phyloP scores from a whole-genome alignment of 2,888 invertebrate species.

The Agrochola lychnidis region DNA sequence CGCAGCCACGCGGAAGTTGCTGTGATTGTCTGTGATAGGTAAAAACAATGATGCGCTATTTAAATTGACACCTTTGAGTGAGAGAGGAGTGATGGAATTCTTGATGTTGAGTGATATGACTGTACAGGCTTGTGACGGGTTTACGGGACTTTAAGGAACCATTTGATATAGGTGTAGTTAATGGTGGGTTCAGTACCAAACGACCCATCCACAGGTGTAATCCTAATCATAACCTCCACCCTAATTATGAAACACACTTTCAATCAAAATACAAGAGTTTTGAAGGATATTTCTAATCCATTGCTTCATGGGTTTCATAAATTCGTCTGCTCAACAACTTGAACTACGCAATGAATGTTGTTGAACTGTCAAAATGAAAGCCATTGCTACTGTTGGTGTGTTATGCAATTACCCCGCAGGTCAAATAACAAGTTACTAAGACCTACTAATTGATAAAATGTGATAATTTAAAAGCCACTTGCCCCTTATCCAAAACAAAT shows the following conservation, averaged over 20 bases:
- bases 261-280: no score
- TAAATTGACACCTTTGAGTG: constrained; percentile 52
- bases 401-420: background rate
- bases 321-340: background rate
- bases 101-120: constrained; percentile 2
- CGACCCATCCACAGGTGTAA: no score
- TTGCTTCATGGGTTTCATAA: background rate
- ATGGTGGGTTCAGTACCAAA: background rate
- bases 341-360: background rate
- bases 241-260: background rate
- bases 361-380: background rate
- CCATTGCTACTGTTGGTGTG: background rate
- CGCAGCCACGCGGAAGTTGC: constrained; percentile 59
- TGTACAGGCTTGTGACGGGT: background rate
- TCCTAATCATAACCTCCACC: background rate
- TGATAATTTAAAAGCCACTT: background rate
- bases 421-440: background rate
- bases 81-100: constrained; percentile 22
- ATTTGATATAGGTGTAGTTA: no score
- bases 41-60: constrained; percentile 64
- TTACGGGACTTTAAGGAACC: background rate
- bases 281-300: background rate
- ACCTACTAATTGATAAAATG: background rate
- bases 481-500: background rate
- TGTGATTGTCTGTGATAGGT: constrained; percentile 43